These are phyloP conservation scores for Cephalopachus bancanus DNA, from an alignment of 2,797 vertebrate species.

Conservation along the genomic window DNA sequence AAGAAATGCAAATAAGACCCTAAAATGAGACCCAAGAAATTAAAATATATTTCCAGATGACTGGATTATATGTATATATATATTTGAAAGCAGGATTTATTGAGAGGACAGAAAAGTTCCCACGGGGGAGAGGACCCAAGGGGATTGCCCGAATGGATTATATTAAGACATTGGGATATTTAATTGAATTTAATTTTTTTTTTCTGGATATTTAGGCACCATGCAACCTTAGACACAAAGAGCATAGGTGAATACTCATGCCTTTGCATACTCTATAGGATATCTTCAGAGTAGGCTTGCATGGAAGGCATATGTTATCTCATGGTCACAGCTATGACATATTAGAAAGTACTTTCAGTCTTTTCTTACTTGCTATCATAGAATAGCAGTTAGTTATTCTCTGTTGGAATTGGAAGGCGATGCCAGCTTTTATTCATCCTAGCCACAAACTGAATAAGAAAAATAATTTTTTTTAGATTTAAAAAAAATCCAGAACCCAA, in stretches of 20 bases:
- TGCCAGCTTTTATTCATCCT: constrained; percentile 58
- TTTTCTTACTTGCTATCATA: neutral
- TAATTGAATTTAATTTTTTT: neutral
- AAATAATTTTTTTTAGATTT: constrained; percentile 32
- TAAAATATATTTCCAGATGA: neutral
- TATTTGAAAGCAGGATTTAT: too few species aligned
- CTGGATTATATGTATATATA: too few species aligned
- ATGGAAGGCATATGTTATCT: neutral
- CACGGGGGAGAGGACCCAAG: too few species aligned
- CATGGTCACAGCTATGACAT: neutral
- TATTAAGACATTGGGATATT: neutral
- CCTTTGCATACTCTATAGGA: rapidly evolving
- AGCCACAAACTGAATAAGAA: constrained; percentile 28
- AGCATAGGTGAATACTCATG: neutral
- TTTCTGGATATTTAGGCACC: neutral
- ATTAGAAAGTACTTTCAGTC: neutral
- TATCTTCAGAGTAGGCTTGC: neutral
- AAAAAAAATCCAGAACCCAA: neutral
- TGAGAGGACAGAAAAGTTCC: too few species aligned
- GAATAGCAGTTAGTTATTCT: neutral
- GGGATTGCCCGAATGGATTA: neutral
- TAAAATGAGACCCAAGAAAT: neutral
- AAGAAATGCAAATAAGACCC: neutral
- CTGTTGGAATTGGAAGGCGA: constrained; percentile 34
- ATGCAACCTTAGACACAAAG: neutral